Percentiles rank a stretch among this genome's conserved stretches.
Conservation (phyloP, 2,113 vertebrate species). For the Manacus vitellinus region DNA sequence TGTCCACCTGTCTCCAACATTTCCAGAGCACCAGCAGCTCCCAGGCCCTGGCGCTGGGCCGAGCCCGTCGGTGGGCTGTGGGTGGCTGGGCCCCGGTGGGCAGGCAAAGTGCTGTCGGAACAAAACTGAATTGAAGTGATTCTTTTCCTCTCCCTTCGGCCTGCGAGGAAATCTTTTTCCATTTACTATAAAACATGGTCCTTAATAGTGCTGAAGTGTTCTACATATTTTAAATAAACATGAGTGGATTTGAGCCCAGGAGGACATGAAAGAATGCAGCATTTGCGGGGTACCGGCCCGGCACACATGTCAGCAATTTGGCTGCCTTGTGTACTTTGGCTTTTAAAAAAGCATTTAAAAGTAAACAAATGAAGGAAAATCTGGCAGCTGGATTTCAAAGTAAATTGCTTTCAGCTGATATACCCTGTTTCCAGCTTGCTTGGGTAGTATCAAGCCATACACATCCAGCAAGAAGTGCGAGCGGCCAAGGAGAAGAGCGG, state of each 20-base stretch:
- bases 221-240: constrained; percentile 97
- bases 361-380: constrained; percentile 94
- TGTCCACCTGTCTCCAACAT: not conserved
- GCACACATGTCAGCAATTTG: constrained; percentile 98
- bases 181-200: constrained; percentile 87
- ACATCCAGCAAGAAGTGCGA: constrained; percentile 42
- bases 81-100: constrained; percentile 2
- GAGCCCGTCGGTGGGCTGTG: not conserved
- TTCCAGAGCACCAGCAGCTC: not conserved
- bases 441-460: constrained; percentile 89
- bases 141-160: constrained; percentile 70
- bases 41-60: not conserved
- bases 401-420: constrained; percentile 99
- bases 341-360: constrained; percentile 92
- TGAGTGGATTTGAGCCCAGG: constrained; percentile 84
- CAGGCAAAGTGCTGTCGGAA: constrained; percentile 79
- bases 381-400: constrained; percentile 91
- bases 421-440: constrained; percentile 86
- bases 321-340: constrained; percentile 97
- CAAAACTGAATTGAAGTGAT: constrained; percentile 83
- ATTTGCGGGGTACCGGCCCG: constrained; percentile 80
- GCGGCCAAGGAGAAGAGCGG: constrained; percentile 47
- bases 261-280: constrained; percentile 93
- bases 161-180: constrained; percentile 81
- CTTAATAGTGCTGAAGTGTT: constrained; percentile 94